phyloP scores from a whole-genome alignment of 1,140 invertebrate species.

The Asbolus verrucosus region DNA sequence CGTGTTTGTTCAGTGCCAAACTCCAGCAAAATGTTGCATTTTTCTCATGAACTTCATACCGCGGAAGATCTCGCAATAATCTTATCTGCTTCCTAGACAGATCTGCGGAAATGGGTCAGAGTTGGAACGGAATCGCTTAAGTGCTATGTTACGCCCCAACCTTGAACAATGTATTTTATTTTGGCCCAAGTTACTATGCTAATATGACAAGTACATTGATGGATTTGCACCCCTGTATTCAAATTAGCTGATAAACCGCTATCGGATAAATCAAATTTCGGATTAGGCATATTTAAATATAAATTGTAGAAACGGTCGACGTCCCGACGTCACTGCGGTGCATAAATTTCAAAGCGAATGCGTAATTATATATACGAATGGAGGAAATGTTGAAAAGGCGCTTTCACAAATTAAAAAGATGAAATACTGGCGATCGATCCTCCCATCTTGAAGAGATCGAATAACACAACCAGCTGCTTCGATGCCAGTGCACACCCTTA shows the following conservation, averaged over 20 bases:
- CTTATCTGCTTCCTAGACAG: constrained; percentile 8
- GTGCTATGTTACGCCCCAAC: not conserved
- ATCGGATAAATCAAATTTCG: constrained; percentile 44
- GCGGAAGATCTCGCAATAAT: not conserved
- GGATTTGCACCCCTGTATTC: constrained; percentile 38
- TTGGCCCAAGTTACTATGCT: constrained; percentile 38
- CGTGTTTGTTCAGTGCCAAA: constrained; percentile 16
- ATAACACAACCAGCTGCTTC: too few species aligned
- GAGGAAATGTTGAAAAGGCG: constrained; percentile 13
- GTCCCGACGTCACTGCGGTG: constrained; percentile 28
- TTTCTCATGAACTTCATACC: constrained; percentile 36
- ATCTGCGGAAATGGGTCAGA: constrained; percentile 5
- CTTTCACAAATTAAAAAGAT: constrained; percentile 29
- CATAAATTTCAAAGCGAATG: constrained; percentile 30
- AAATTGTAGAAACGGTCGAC: constrained; percentile 39
- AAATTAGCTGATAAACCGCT: constrained; percentile 42
- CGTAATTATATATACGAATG: constrained; percentile 29
- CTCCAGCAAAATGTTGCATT: constrained; percentile 9
- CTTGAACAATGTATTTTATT: constrained; percentile 26
- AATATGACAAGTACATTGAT: constrained; percentile 47
- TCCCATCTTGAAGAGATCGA: not conserved
- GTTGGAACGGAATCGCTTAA: not conserved
- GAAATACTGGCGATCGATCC: constrained; percentile 14
- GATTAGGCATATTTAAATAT: constrained; percentile 44
- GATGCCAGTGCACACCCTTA: too few species aligned